Evolutionary conservation across 2,888 invertebrate species (phyloP), one percentile per base, ranked within the genome.

Genomic region (Beris chalybata): DNA sequence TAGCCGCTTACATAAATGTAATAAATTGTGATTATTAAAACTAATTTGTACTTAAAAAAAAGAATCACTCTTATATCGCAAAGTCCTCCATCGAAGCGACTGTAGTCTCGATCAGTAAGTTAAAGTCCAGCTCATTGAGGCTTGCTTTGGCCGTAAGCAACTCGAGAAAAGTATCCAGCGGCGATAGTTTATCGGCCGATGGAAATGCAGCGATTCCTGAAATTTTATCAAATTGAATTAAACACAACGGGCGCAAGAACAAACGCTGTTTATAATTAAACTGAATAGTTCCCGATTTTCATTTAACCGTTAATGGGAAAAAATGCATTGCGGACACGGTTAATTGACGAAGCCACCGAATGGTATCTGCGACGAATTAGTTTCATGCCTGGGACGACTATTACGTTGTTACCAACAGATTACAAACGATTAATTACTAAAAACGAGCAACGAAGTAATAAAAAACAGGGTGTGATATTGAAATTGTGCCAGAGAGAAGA

Each of bases 101-200:
- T 30, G 93, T 93, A 12, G 93, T 91, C 80, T 93, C 93, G 72
- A 93, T 92, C 54, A 93, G 84, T 69, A 93, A 83, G 74, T 91
- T 92, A 79, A 93, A 92, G 79, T 93, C 93, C 73, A 93, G 81
- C 76, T 93, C 93, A 69, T 91, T 89, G 69, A 93, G 85, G 77
- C 90, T 93, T 12, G 93, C 93, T 82, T 93, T 93, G 6, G 93
- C 93, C 0, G 93, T 93, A 50, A 93, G 82, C 67, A 93, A 82
- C 79, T 93, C 92, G 67, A 93, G 82, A 77, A 93, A 93, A 5
- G 92, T 92, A 76, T 93, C 92, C 70, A 93, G 81, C 0, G 93
- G 92, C 5, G 92, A 91, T 86, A 83, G 65, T 87, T 77, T 85
- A 75, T 91, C 90, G 38, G 86, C 87, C 2, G 89, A 87, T 6